phyloP scores from a whole-genome alignment of 1,140 invertebrate genomes.

The Hydropsyche tenuis region DNA sequence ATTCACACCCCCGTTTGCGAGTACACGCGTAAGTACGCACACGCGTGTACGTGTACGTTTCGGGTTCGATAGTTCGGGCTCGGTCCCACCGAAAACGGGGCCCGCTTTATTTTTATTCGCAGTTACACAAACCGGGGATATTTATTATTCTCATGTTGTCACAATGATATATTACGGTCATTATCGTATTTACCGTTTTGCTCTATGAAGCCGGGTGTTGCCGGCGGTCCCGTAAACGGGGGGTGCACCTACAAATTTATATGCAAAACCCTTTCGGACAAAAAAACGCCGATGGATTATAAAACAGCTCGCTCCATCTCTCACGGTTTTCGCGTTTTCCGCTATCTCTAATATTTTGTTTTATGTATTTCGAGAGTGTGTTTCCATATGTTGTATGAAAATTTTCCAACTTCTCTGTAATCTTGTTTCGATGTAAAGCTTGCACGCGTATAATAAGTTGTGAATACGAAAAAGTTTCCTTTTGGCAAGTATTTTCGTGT shows the following conservation, averaged over 20 bases:
- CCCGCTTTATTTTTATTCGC: conserved; percentile 36
- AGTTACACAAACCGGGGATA: conserved; percentile 31
- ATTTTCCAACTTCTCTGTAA: no score
- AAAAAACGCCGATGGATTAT: no score
- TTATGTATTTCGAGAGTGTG: no score
- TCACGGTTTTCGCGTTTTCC: no score
- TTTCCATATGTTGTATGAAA: no score
- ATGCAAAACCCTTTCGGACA: background rate
- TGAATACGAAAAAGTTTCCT: no score
- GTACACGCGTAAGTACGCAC: conserved; percentile 1
- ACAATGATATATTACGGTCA: conserved; percentile 49
- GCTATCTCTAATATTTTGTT: no score
- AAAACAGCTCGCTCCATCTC: no score
- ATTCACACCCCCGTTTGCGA: conserved; percentile 13
- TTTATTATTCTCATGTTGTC: conserved; percentile 49
- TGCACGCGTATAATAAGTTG: no score
- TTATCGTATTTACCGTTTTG: conserved; percentile 48
- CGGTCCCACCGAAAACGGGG: background rate
- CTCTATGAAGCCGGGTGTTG: conserved; percentile 30
- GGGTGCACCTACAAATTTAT: conserved; percentile 30
- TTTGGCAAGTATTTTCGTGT: no score
- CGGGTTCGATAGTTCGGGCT: conserved; percentile 15
- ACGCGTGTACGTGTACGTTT: background rate
- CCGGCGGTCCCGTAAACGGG: background rate
- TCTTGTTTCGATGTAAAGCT: no score